Evolutionary conservation across 2,888 invertebrate species (phyloP), one percentile per base, ranked within the genome.

Genomic region (Ormyrus rosae): DNA sequence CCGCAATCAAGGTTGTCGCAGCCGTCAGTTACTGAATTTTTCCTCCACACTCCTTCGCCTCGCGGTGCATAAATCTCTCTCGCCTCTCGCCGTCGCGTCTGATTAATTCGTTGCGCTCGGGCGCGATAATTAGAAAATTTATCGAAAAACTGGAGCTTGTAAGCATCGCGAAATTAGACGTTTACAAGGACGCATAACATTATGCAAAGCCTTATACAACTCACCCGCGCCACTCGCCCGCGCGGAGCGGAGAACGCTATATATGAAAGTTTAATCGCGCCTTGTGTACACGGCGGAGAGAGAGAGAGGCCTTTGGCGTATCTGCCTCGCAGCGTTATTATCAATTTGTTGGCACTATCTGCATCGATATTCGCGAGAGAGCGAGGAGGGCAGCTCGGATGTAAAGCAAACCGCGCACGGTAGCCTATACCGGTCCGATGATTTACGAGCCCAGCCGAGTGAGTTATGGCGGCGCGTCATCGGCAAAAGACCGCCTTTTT

Each of bases 361-460:
- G 9, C 63, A 64, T 70, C 63, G 70, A 77, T 77, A 70, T 64
- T 64, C 34, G 11, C 70, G 70, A n/a, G 58, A 48, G 48, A 7
- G 51, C 58, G 13, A 19, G 7, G 46, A 55, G 68, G 6, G 56
- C 6, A 64, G 2, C 7, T 9, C 3, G 61, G 45, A 78, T 81
- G 72, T 81, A 81, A 82, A 78, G 63, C 75, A 82, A 78, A 82
- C 82, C 78, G 81, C 81, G 78, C 72, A 64, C 75, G 69, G 78
- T 82, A 81, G 78, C 69, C 51, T 70, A 64, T 19, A 13, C 51
- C 68, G 34, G 9, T 48, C 53, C 6, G 69, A 76, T 81, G 81
- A 82, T 82, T 82, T 81, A 82, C 81, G 77, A 74, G 51, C 58
- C 70, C 19, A 58, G 63, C 73, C 63, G 58, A 55, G 73, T 80